A percentile compares a stretch with the other conserved stretches of the same genome.
Conservation (phyloP, 2,113 vertebrate genomes). For the Chionis minor region DNA sequence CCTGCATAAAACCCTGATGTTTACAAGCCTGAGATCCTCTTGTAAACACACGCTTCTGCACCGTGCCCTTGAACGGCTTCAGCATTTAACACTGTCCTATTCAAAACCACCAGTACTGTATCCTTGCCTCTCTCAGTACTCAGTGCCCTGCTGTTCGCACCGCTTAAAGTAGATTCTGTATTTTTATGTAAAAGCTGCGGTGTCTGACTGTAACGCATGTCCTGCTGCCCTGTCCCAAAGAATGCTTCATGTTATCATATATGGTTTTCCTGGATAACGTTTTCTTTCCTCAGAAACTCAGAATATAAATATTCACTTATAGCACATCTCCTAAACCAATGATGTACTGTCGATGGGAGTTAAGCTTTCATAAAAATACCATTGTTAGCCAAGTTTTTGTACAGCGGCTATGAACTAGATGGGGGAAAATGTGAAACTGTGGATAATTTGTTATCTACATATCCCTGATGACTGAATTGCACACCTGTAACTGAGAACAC, state of each 20-base stretch:
- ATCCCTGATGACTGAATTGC: not conserved
- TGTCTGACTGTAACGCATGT: not conserved
- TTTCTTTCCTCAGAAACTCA: constrained; percentile 14
- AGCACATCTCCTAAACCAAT: not conserved
- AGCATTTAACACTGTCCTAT: not conserved
- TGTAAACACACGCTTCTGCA: not conserved
- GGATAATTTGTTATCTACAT: not conserved
- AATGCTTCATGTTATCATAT: not conserved
- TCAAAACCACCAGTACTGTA: not conserved
- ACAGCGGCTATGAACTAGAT: not conserved
- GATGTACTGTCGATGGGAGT: not conserved
- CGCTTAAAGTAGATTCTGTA: not conserved
- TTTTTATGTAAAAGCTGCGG: not conserved
- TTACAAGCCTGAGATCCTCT: not conserved
- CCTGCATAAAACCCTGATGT: not conserved
- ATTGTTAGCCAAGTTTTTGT: not conserved
- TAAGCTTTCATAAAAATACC: not conserved
- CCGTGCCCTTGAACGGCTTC: not conserved
- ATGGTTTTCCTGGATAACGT: not conserved
- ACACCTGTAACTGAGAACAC: not conserved
- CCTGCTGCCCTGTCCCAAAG: not conserved
- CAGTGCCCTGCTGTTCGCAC: not conserved
- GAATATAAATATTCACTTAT: constrained; percentile 5
- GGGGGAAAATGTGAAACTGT: not conserved
- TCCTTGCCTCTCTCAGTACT: not conserved